A percentile compares a stretch with the other conserved stretches of the same genome.
Evolutionary conservation across 2,888 invertebrate genomes (phyloP).

Genomic region (Priocnemis perturbator): DNA sequence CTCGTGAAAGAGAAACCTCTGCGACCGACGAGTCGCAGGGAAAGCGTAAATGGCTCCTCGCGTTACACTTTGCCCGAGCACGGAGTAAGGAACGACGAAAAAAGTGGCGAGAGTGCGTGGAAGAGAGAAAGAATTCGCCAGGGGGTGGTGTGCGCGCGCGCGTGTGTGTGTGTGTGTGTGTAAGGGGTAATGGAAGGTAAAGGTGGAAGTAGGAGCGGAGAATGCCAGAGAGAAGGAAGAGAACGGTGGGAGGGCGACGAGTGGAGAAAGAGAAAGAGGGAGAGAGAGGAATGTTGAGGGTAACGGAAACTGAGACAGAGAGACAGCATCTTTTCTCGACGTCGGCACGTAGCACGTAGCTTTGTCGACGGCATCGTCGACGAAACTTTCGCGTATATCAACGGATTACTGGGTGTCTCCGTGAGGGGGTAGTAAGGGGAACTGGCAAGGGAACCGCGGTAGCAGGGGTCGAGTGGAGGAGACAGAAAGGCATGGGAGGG

Average conservation of each 20-base stretch:
- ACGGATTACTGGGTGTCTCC: conserved; percentile 31
- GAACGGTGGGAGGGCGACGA: not conserved
- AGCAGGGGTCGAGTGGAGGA: conserved; percentile 4
- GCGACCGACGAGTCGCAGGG: no score
- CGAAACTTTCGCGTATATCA: conserved; percentile 38
- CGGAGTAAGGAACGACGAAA: no score
- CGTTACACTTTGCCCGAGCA: conserved; percentile 10
- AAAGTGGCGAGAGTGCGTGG: no score
- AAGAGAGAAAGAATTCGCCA: no score
- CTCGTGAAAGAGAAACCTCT: no score
- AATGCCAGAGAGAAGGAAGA: not conserved
- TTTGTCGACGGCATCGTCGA: conserved; percentile 22
- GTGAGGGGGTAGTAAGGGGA: not conserved
- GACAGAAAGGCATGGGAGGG: not conserved
- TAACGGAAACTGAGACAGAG: not conserved
- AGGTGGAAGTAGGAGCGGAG: not conserved
- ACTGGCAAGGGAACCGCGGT: not conserved
- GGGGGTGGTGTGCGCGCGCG: no score
- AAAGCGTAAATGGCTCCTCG: conserved; percentile 18
- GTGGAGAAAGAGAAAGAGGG: not conserved
- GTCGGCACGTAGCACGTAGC: conserved; percentile 16
- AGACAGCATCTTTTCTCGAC: conserved; percentile 4
- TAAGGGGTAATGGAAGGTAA: not conserved
- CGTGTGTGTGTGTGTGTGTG: no score
- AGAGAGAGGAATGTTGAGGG: not conserved